Evolutionary conservation across 2,888 invertebrate species (phyloP), one percentile per base, ranked within the genome.

Genomic region (Myopa tessellatipennis): DNA sequence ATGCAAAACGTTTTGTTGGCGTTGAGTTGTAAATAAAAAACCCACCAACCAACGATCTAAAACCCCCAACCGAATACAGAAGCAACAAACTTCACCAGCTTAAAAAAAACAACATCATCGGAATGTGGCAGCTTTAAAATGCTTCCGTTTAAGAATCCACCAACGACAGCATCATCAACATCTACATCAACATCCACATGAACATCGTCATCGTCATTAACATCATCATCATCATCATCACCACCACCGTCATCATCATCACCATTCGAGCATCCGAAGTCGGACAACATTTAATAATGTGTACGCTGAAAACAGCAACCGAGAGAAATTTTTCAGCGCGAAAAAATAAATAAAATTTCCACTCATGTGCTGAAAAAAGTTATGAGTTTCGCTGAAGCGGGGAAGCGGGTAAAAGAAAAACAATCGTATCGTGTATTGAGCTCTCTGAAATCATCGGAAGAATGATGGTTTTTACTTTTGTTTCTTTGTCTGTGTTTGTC

Each of bases 321-420:
- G 18, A 61, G 72, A 60, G 72, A 61, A 72, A 45, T 26, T 73
- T 73, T 73, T 63, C 61, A 73, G 61, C 45, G 61, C 60, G 60
- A 73, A 61, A 73, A 61, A 45, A 73, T 73, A 61, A 61, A 73
- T 73, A 73, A 73, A 73, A 61, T 73, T 73, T 73, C 38, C 73
- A 73, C 61, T 73, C 40, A 45, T 61, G 40, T 58, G 38, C 10
- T n/a, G 61, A 18, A 58, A 58, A 8, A 40, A 38, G 60, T 45
- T 2, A 40, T 40, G 60, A 45, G 26, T 40, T 65, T 8, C 36
- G 65, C 2, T 65, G 65, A 18, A 61, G 38, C 45, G 26, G 1
- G 10, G 34, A 4, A 26, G 26, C 26, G 7, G 14, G 45, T 16
- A 18, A 7, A 50, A 6, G 18, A 52, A 34, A 67, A 67, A 40